Base-by-base conservation (phyloP, 2,113 vertebrate species). In the Notiomystis cincta region DNA sequence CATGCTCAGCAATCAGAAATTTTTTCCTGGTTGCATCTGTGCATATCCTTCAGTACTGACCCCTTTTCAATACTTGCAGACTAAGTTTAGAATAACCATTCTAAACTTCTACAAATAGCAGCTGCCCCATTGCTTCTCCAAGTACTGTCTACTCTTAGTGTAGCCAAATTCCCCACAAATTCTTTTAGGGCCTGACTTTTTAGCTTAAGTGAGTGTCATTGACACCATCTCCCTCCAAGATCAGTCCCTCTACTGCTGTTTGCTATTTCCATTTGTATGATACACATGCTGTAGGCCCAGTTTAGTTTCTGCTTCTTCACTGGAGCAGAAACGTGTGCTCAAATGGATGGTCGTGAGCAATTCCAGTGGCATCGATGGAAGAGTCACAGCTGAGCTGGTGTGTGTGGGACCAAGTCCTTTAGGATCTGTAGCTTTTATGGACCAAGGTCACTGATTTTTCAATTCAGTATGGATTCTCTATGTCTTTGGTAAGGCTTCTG, bases 101-200 rank as follows among this genome's bases (percentile, higher is more conserved):
- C 84, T 62, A 64, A 95, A 93, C 62, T 86, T 94, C 92, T 95
- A 21, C 19, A 17, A 93, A 81, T 75, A 92, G 85, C 95, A 96
- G 94, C 86, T 96, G 95, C 81, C 64, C 89, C 80, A 21, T 42
- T 66, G 60, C 87, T 58, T 69, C 76, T 92, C 77, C 70, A 78
- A 95, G 86, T 33, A 40, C 73, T 0, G 1, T 81, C 95, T 96
- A 94, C 96, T 96, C 90, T 96, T 95, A 93, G 93, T 28, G 67
- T 47, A 56, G 83, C 57, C 57, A 86, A 82, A 95, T 96, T 93
- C 90, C 37, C 45, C 27, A 40, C 54, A 51, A 57, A 94, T 95
- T 95, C 85, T 91, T 96, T 51, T 10, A 60, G 50, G 40, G 83
- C 79, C 71, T 78, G 83, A 76, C 80, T 90, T 67, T 64, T 95